Conservation (phyloP, 2,797 vertebrate genomes). For the Sebastes oblongus region DNA sequence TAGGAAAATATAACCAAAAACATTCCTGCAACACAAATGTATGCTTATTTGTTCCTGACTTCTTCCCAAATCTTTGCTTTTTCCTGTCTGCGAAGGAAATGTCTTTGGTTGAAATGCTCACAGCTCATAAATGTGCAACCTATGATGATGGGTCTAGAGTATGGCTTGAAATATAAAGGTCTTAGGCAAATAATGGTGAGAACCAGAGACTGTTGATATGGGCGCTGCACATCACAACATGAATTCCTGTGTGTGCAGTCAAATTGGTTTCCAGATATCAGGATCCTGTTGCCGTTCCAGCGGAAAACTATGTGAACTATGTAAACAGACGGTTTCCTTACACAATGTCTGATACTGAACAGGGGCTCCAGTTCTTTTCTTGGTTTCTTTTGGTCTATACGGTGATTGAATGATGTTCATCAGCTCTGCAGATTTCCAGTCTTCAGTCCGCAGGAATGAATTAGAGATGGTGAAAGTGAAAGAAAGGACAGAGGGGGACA, state of each 20-base stretch:
- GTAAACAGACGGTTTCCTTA: conserved; percentile 29
- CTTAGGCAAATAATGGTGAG: background rate
- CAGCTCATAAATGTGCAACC: background rate
- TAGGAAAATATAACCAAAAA: background rate
- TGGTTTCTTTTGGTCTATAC: background rate
- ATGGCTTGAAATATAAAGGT: background rate
- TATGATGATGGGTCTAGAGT: background rate
- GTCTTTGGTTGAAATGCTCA: background rate
- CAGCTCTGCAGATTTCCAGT: background rate
- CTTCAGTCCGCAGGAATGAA: background rate
- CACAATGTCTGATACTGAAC: background rate
- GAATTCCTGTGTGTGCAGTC: background rate
- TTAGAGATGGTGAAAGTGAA: conserved; percentile 11
- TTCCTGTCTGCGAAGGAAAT: background rate
- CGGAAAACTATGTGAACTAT: conserved; percentile 31
- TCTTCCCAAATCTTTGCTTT: background rate
- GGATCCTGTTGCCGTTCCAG: background rate
- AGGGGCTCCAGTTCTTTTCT: background rate
- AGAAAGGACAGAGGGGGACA: conserved; percentile 9
- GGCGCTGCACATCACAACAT: background rate
- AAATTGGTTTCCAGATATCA: background rate
- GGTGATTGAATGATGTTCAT: background rate
- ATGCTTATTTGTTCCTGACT: background rate
- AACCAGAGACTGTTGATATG: background rate
- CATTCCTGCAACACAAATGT: background rate